Base-by-base conservation (phyloP, 2,113 vertebrate genomes). In the Cyphomyrus plagiostoma region DNA sequence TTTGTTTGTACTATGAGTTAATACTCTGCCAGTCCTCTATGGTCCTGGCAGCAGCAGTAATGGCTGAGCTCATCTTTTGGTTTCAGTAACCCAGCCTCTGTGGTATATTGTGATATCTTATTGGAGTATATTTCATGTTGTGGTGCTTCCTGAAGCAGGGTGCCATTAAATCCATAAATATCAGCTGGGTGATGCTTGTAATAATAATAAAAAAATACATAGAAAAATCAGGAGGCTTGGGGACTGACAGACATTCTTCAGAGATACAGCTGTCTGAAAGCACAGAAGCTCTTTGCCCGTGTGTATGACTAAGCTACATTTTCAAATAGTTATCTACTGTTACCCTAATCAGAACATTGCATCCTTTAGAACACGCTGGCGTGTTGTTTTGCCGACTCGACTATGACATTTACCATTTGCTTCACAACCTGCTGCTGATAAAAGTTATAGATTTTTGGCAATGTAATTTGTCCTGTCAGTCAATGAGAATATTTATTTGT, bases 161-260 rank as follows among this genome's bases (percentile, higher is more conserved):
- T 66, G 62, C 62, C 62, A 70, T 70, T 70, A 70, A 70, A 70
- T 70, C 62, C n/a, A 70, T 70, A 70, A 70, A 70, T 66, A 66
- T 66, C 62, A 4, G n/a, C 62, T 30, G 26, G 62, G 10, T 13
- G 62, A 0, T 70, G n/a, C 10, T 70, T 26, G 26, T 70, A 70
- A 70, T 70, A 70, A 30, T 30, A 30, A 66, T 23, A 62, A 70
- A 45, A 11, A 26, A 66, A 66, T 66, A 26, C 8, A 66, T 66
- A 26, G 5, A 66, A 70, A 70, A 70, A 30, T 30, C 10, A 13
- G 62, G 26, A 70, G 10, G 10, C 26, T 30, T 70, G 62, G 62
- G 30, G 62, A 70, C n/a, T 70, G 62, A 70, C 9, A 30, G 62
- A 30, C 62, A 30, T 30, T 70, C 10, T 26, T 70, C 3, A 70